Percentiles rank a stretch among this genome's conserved stretches.
phyloP scores from a whole-genome alignment of 2,888 invertebrate genomes.

The Yponomeuta evonymella region DNA sequence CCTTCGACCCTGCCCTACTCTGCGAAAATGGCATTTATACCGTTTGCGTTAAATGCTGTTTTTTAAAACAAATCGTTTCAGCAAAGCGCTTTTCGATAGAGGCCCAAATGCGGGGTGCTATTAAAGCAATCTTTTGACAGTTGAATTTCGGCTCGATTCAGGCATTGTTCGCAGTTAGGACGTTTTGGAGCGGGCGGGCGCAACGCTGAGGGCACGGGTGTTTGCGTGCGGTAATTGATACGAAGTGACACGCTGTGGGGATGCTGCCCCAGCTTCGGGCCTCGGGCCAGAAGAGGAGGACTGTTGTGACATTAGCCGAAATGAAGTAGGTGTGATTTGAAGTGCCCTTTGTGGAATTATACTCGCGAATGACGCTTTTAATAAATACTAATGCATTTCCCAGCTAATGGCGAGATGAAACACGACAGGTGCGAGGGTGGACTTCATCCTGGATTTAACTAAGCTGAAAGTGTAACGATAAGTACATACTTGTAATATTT shows the following conservation, averaged over 20 bases:
- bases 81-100: constrained; percentile 54
- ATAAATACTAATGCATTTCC: constrained; percentile 75
- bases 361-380: constrained; percentile 71
- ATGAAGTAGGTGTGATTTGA: constrained; percentile 75
- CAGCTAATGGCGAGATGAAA: constrained; percentile 64
- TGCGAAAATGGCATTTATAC: constrained; percentile 50
- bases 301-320: constrained; percentile 73
- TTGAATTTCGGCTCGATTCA: constrained; percentile 67
- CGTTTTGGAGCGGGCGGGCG: constrained; percentile 41
- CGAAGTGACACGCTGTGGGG: constrained; percentile 72
- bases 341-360: constrained; percentile 76
- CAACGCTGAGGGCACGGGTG: constrained; percentile 46
- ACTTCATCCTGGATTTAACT: background rate
- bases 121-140: constrained; percentile 72
- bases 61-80: constrained; percentile 30
- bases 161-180: constrained; percentile 58
- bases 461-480: background rate
- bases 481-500: background rate
- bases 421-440: constrained; percentile 62
- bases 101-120: constrained; percentile 48
- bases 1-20: constrained; percentile 31
- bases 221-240: constrained; percentile 76
- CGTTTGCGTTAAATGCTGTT: constrained; percentile 45
- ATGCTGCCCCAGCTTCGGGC: constrained; percentile 62
- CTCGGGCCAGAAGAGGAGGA: constrained; percentile 41